phyloP scores from a whole-genome alignment of 1,140 invertebrate genomes.

The Diorhabda sublineata region DNA sequence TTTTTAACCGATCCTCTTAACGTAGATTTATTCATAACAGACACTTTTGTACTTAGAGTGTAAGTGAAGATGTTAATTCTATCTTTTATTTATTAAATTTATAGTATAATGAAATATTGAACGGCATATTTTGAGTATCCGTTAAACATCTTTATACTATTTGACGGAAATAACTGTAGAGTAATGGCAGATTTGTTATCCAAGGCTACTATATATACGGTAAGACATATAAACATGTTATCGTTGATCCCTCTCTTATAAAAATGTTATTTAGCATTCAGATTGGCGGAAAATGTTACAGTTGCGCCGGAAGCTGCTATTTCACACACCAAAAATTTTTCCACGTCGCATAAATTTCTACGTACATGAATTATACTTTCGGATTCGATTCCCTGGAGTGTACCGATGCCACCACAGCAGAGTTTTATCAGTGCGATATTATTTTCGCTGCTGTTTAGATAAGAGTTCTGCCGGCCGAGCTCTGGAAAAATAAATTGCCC shows the following conservation, averaged over 20 bases:
- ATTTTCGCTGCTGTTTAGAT: constrained; percentile 50
- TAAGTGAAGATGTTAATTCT: no score
- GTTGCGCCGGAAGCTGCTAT: not conserved
- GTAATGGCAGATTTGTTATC: no score
- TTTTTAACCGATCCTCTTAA: no score
- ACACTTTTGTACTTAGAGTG: no score
- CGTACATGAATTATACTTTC: constrained; percentile 23
- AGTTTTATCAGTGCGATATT: constrained; percentile 48
- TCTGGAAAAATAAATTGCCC: constrained; percentile 50
- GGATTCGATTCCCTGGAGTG: constrained; percentile 33
- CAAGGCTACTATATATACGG: no score
- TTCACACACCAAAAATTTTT: constrained; percentile 10
- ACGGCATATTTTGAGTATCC: no score
- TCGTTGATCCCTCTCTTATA: not conserved
- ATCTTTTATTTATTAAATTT: no score
- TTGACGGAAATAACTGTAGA: no score
- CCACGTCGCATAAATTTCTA: constrained; percentile 37
- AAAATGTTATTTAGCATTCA: not conserved
- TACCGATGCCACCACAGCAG: constrained; percentile 39
- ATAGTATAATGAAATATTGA: no score
- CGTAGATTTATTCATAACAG: no score
- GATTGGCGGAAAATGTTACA: not conserved
- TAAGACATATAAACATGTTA: not conserved
- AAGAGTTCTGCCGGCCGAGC: constrained; percentile 41
- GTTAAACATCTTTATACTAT: no score